phyloP scores from a whole-genome alignment of 2,797 vertebrate genomes.

The Cheirogaleus major region DNA sequence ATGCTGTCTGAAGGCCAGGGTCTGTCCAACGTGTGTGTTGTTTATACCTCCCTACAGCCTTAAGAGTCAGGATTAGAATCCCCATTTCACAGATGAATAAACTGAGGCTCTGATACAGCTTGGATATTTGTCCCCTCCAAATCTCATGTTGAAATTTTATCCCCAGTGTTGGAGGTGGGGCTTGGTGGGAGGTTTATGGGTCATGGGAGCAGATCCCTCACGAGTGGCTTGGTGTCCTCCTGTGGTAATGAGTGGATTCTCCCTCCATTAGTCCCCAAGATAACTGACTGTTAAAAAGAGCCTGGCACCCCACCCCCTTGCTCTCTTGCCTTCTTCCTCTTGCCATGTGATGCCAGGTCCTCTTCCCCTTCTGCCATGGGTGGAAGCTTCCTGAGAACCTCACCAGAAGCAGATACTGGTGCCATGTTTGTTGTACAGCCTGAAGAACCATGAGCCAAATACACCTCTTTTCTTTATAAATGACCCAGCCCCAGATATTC shows the following conservation, averaged over 20 bases:
- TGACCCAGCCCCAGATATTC: background rate
- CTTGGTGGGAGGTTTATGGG: background rate
- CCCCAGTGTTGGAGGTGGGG: background rate
- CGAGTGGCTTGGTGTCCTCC: background rate
- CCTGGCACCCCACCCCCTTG: background rate
- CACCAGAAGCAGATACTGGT: background rate
- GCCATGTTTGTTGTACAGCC: background rate
- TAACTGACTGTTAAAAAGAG: background rate
- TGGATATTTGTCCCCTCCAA: background rate
- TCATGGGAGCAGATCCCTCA: background rate
- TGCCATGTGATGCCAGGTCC: background rate
- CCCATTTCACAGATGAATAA: background rate
- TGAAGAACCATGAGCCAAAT: background rate
- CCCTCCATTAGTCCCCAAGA: background rate
- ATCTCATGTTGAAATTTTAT: background rate
- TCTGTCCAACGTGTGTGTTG: too few relatives aligned
- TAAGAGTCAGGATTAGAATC: background rate
- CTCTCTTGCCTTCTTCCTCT: background rate
- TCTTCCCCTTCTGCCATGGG: background rate
- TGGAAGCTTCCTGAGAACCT: background rate
- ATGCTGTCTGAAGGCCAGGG: background rate
- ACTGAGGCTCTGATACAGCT: background rate
- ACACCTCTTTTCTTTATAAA: background rate
- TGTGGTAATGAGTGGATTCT: background rate
- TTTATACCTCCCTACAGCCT: background rate